Evolutionary conservation across 2,888 invertebrate species (phyloP).

Genomic region (Parnassius orleans): DNA sequence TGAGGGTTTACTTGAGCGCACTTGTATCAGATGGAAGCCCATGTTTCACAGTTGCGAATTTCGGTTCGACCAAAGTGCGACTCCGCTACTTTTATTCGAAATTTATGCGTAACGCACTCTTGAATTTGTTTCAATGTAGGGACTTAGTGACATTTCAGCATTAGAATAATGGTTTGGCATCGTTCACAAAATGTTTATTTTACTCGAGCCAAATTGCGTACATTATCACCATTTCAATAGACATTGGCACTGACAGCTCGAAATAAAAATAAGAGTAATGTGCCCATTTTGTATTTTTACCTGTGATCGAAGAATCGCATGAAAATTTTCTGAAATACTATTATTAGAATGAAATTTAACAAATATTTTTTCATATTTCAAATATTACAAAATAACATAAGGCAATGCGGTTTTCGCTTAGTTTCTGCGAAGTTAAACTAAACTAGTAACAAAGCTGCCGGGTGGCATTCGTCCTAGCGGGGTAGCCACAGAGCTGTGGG

Average conservation of each 20-base stretch:
- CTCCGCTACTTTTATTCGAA: constrained; percentile 66
- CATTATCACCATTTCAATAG: constrained; percentile 39
- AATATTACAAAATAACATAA: background rate
- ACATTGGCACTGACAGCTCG: constrained; percentile 34
- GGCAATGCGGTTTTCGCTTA: constrained; percentile 14
- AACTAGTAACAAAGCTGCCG: constrained; percentile 27
- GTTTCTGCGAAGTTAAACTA: constrained; percentile 21
- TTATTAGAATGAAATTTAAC: no score
- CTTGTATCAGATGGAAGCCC: constrained; percentile 76
- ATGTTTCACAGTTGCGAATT: constrained; percentile 61
- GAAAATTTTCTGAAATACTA: no score
- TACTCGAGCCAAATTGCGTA: constrained; percentile 40
- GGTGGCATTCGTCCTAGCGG: constrained; percentile 27
- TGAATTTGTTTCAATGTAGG: constrained; percentile 40
- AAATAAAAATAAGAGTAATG: constrained; percentile 26
- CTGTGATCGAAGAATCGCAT: constrained; percentile 4
- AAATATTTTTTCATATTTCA: background rate
- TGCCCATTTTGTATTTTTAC: constrained; percentile 18
- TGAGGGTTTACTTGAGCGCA: constrained; percentile 61
- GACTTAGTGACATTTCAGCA: constrained; percentile 36
- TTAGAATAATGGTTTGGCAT: constrained; percentile 38
- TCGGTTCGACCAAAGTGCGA: constrained; percentile 51
- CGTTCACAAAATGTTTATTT: constrained; percentile 33
- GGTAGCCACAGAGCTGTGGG: constrained; percentile 25
- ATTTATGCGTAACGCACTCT: constrained; percentile 55